Conservation (phyloP, 2,888 invertebrate genomes). For the Peribatodes rhomboidaria region DNA sequence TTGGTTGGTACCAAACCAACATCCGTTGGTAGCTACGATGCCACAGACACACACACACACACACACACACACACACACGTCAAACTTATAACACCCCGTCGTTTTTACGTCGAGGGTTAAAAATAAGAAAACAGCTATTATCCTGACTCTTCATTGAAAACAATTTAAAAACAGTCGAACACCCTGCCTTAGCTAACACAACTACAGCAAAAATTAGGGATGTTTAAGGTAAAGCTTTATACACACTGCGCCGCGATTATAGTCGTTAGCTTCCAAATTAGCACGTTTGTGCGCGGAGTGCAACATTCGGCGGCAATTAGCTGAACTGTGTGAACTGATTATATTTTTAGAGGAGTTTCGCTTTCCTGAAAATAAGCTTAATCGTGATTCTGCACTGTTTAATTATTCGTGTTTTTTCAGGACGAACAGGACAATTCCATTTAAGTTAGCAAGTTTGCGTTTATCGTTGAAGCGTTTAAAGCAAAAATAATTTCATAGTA, state of each 20-base stretch:
- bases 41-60: no score
- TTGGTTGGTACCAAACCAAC: no score
- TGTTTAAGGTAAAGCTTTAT: constrained; percentile 45
- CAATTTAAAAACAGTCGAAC: neutral
- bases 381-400: neutral
- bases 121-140: neutral
- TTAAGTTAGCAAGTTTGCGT: no score
- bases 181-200: constrained; percentile 10
- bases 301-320: constrained; percentile 59
- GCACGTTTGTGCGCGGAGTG: constrained; percentile 49
- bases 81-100: no score
- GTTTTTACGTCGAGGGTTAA: no score
- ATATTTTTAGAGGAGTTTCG: constrained; percentile 22
- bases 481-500: no score
- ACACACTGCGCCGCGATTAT: constrained; percentile 54
- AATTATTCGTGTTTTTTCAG: neutral
- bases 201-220: constrained; percentile 34
- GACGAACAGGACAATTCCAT: neutral
- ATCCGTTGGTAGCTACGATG: no score
- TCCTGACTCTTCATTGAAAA: neutral
- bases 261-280: constrained; percentile 66
- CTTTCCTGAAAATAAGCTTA: constrained; percentile 22
- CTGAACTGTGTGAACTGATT: constrained; percentile 46
- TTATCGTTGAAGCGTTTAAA: no score
- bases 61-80: no score